These are phyloP conservation scores for Brachionus manjavacas DNA, from an alignment of 1,140 invertebrate genomes.

Conservation along the genomic window DNA sequence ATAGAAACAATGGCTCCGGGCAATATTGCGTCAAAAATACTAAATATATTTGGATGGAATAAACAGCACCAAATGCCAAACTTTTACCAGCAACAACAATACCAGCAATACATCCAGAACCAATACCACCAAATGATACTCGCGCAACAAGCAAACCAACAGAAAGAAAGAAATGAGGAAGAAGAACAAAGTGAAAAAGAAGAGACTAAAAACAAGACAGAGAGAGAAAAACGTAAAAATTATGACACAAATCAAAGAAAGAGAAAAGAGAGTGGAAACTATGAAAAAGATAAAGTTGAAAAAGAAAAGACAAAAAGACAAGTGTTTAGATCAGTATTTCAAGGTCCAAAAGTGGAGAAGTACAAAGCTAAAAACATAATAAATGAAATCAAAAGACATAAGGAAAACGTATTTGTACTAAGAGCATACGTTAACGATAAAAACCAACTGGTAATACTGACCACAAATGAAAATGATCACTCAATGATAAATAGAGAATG, in stretches of 20 bases:
- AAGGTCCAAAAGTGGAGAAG: neutral
- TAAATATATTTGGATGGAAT: neutral
- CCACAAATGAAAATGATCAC: neutral
- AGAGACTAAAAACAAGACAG: neutral
- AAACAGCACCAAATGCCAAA: neutral
- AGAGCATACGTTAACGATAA: neutral
- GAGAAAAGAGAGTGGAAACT: neutral
- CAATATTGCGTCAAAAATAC: neutral
- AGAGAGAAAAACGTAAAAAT: neutral
- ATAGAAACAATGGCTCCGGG: neutral
- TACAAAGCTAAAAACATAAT: neutral
- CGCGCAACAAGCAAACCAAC: neutral
- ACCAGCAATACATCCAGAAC: neutral
- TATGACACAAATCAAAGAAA: neutral
- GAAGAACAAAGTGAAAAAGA: neutral
- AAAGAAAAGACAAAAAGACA: slow-evolving; percentile 11
- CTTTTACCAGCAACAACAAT: no score
- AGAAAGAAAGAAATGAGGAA: neutral
- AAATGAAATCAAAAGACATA: neutral
- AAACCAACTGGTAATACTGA: neutral
- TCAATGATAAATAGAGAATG: neutral
- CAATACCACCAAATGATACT: neutral
- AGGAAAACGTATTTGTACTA: neutral
- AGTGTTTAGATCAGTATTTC: neutral
- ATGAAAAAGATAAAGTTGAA: neutral